phyloP scores from a whole-genome alignment of 2,113 vertebrate species.

The Cacatua alba region DNA sequence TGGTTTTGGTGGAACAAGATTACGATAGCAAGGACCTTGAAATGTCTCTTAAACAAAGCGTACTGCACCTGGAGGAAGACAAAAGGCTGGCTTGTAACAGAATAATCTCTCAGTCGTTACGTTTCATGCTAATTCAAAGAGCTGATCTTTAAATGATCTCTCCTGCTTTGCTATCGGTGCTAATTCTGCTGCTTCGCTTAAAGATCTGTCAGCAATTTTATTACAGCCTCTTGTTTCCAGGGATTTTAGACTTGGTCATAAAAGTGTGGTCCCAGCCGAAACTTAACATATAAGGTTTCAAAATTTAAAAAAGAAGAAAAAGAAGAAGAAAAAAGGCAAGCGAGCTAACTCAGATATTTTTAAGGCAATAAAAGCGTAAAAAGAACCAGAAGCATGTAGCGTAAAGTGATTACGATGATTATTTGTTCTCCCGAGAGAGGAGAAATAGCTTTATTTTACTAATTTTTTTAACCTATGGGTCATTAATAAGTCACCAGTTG shows the following conservation, averaged over 20 bases:
- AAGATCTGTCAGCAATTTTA: slow-evolving; percentile 44
- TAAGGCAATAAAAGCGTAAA: not conserved
- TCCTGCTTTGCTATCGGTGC: not conserved
- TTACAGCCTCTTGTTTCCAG: slow-evolving; percentile 20
- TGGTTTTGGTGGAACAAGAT: slow-evolving; percentile 11
- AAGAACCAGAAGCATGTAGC: not conserved
- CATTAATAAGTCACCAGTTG: not conserved
- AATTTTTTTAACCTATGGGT: not conserved
- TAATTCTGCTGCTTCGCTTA: not conserved
- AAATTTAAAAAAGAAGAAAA: not conserved
- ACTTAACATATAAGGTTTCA: slow-evolving; percentile 14
- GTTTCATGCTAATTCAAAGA: not conserved
- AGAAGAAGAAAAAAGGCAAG: not conserved
- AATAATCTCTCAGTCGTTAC: not conserved
- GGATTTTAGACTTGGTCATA: slow-evolving; percentile 33
- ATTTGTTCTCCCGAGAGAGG: not conserved
- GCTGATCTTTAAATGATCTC: not conserved
- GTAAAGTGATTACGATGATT: not conserved
- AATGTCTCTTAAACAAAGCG: slow-evolving; percentile 42
- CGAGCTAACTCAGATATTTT: not conserved
- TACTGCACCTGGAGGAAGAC: slow-evolving; percentile 44
- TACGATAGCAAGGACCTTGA: slow-evolving; percentile 44
- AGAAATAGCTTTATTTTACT: not conserved
- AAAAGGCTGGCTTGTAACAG: slow-evolving; percentile 17
- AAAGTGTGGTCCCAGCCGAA: slow-evolving; percentile 17